Conservation (phyloP, 2,888 invertebrate species). For the Leptarthrus brevirostris region DNA sequence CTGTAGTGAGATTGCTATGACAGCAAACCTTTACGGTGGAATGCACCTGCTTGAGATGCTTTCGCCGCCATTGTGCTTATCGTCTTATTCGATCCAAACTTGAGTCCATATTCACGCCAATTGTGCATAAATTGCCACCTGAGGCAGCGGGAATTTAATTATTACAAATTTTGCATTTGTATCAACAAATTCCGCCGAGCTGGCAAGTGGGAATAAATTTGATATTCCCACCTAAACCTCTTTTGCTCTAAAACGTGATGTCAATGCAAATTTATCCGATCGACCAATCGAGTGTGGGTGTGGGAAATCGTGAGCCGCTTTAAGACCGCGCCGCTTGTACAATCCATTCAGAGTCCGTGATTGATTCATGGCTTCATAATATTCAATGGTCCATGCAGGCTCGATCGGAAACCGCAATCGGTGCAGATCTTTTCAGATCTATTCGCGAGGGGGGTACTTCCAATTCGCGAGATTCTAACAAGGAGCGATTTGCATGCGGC, state of each 20-base stretch:
- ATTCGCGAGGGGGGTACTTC: not conserved
- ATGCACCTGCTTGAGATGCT: constrained; percentile 23
- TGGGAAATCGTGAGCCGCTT: constrained; percentile 46
- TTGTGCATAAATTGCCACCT: constrained; percentile 32
- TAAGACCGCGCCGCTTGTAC: constrained; percentile 12
- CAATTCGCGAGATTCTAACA: constrained; percentile 19
- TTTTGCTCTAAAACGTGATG: constrained; percentile 35
- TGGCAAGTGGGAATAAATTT: constrained; percentile 26
- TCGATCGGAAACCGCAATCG: constrained; percentile 23
- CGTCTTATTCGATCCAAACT: not conserved
- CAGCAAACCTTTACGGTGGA: not conserved
- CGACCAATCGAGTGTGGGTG: constrained; percentile 42
- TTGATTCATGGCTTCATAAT: constrained; percentile 43
- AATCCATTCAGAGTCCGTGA: constrained; percentile 21
- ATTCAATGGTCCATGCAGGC: constrained; percentile 42
- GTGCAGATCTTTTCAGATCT: constrained; percentile 31
- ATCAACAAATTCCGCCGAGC: constrained; percentile 28
- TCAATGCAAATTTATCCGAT: constrained; percentile 46
- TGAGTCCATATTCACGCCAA: not conserved
- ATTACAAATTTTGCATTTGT: constrained; percentile 45
- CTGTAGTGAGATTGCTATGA: not conserved
- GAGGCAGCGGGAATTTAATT: constrained; percentile 30
- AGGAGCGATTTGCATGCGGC: constrained; percentile 46
- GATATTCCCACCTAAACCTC: constrained; percentile 34
- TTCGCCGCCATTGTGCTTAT: not conserved